phyloP scores from a whole-genome alignment of 2,113 vertebrate genomes.

The Larimichthys crocea region DNA sequence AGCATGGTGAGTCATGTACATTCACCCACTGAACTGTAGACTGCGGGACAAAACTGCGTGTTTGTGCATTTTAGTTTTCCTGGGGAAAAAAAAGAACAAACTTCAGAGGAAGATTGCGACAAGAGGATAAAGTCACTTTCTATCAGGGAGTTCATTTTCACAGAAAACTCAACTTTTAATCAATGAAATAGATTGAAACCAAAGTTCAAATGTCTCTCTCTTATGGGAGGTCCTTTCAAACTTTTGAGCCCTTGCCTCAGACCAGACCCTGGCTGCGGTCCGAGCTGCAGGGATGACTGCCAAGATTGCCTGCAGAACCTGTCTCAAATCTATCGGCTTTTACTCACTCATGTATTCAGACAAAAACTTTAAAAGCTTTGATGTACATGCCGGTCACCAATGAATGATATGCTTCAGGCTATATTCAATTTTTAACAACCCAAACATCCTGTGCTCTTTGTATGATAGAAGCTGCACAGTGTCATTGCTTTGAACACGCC shows the following conservation, averaged over 20 bases:
- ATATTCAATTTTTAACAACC: slow-evolving; percentile 50
- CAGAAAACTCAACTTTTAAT: slow-evolving; percentile 45
- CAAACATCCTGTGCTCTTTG: slow-evolving; percentile 25
- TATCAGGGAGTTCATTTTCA: slow-evolving; percentile 22
- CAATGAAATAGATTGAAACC: slow-evolving; percentile 8
- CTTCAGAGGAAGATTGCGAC: background rate
- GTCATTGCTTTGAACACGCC: slow-evolving; percentile 59
- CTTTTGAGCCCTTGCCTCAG: slow-evolving; percentile 13
- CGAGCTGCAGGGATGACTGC: slow-evolving; percentile 50
- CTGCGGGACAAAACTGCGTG: background rate
- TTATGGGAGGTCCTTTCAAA: slow-evolving; percentile 36
- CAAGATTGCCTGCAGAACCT: slow-evolving; percentile 36
- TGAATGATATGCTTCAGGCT: slow-evolving; percentile 31
- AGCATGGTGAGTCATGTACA: background rate
- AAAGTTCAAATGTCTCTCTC: slow-evolving; percentile 45
- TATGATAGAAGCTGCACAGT: slow-evolving; percentile 21
- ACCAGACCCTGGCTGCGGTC: slow-evolving; percentile 40
- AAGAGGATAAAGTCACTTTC: slow-evolving; percentile 26
- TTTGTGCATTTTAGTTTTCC: slow-evolving; percentile 1
- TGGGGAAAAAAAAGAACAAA: background rate
- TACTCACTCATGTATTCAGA: slow-evolving; percentile 35
- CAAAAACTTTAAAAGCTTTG: slow-evolving; percentile 54
- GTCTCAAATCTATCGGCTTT: slow-evolving; percentile 43
- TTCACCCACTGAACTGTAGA: background rate
- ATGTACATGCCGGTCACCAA: background rate